These are phyloP conservation scores for Dinothrombium tinctorium DNA, from an alignment of 1,140 invertebrate species.

Conservation along the genomic window DNA sequence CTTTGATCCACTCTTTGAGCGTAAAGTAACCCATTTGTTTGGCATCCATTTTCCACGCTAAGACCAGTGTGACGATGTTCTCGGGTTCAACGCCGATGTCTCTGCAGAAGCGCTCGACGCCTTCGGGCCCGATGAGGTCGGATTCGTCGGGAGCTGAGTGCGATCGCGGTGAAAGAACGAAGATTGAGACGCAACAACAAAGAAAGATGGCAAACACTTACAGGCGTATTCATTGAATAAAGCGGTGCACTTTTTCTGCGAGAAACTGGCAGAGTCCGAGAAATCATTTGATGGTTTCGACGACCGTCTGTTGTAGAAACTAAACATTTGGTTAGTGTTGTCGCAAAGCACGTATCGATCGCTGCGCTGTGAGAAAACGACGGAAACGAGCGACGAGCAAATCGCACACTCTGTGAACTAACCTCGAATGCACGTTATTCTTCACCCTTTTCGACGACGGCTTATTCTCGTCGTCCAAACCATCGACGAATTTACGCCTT, in stretches of 20 bases:
- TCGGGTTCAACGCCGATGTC: slow-evolving; percentile 63
- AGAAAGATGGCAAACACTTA: slow-evolving; percentile 12
- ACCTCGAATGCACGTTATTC: too few relatives aligned
- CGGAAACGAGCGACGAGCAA: too few relatives aligned
- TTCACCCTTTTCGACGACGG: too few relatives aligned
- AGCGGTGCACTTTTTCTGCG: slow-evolving; percentile 47
- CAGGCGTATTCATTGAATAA: slow-evolving; percentile 73
- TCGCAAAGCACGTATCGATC: too few relatives aligned
- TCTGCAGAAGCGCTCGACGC: slow-evolving; percentile 84
- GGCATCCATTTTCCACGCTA: slow-evolving; percentile 94
- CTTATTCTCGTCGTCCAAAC: too few relatives aligned
- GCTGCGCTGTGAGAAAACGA: too few relatives aligned
- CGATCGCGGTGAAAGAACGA: neutral
- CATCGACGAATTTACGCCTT: too few relatives aligned
- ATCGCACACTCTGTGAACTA: too few relatives aligned
- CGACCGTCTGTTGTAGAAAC: too few relatives aligned
- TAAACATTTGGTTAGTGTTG: too few relatives aligned
- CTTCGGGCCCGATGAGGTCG: slow-evolving; percentile 56
- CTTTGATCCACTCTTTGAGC: slow-evolving; percentile 76
- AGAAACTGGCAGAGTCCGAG: slow-evolving; percentile 11
- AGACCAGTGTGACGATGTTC: slow-evolving; percentile 73
- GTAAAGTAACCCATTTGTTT: slow-evolving; percentile 93
- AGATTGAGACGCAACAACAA: neutral
- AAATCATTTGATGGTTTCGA: too few relatives aligned
- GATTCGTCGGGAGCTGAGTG: slow-evolving; percentile 39